Evolutionary conservation across 2,888 invertebrate genomes (phyloP).

Genomic region (Trypoxylon attenuatum): DNA sequence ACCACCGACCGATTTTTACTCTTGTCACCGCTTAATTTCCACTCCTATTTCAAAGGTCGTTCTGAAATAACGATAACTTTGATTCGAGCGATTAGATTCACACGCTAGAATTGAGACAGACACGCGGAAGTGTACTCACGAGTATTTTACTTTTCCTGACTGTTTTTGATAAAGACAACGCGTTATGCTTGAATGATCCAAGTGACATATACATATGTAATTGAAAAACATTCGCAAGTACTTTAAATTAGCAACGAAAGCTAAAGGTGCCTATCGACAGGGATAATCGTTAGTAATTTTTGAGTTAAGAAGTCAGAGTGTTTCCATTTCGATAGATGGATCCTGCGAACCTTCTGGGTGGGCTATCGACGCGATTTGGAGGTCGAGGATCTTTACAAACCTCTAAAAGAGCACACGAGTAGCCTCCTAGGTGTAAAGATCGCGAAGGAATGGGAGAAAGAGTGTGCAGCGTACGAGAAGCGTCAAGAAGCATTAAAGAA

Average conservation of each 20-base stretch:
- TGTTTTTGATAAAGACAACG: no score
- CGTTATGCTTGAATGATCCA: no score
- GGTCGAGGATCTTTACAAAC: conserved; percentile 80
- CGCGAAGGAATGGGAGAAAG: conserved; percentile 79
- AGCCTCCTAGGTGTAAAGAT: conserved; percentile 80
- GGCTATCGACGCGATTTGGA: conserved; percentile 82
- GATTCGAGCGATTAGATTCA: no score
- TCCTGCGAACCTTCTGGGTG: conserved; percentile 81
- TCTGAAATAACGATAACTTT: no score
- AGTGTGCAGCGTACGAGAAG: conserved; percentile 66
- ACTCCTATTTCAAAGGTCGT: no score
- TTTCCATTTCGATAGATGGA: conserved; percentile 78
- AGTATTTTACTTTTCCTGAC: no score
- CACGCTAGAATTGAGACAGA: no score
- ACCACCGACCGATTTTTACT: background rate
- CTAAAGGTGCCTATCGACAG: no score
- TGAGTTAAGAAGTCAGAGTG: background rate
- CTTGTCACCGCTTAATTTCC: no score
- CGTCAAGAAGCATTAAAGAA: conserved; percentile 24
- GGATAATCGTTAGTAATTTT: background rate
- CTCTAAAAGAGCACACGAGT: conserved; percentile 82
- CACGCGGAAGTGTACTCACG: no score
- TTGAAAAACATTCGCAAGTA: background rate
- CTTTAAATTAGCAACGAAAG: no score
- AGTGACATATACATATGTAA: no score